Percentiles rank a stretch among this genome's conserved stretches.
phyloP scores from a whole-genome alignment of 2,797 vertebrate species.

The Glossophaga mutica region DNA sequence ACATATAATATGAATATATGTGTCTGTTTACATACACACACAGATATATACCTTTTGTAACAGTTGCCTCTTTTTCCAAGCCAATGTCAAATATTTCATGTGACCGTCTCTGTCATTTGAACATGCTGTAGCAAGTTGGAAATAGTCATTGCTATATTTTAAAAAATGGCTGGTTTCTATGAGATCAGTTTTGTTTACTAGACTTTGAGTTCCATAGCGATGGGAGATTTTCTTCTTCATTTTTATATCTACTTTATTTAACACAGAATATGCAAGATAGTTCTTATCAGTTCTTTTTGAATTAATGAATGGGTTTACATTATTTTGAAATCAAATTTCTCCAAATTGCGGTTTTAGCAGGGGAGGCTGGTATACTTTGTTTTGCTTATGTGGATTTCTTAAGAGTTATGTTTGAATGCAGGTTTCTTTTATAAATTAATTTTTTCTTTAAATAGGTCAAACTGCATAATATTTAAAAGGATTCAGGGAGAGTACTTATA shows the following conservation, averaged over 20 bases:
- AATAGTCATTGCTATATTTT: not conserved
- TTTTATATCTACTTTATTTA: not conserved
- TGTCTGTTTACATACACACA: not conserved
- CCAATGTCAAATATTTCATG: not conserved
- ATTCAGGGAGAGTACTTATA: not conserved
- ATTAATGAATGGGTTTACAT: not conserved
- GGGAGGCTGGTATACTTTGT: not conserved
- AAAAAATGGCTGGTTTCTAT: not conserved
- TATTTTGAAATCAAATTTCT: slow-evolving; percentile 1
- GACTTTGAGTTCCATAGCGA: not conserved
- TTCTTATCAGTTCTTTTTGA: not conserved
- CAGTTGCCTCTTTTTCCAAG: not conserved
- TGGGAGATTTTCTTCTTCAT: not conserved
- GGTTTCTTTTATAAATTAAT: not conserved
- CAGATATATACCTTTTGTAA: not conserved
- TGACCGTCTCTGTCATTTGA: not conserved
- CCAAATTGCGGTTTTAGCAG: not conserved
- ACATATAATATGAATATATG: not conserved
- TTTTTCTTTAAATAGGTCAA: not conserved
- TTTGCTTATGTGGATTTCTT: not conserved
- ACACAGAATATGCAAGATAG: not conserved
- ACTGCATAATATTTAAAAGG: not conserved
- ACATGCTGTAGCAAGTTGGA: not conserved
- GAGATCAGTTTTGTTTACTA: not conserved
- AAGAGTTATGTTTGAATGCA: not conserved